Base-by-base conservation (phyloP, 2,888 invertebrate genomes). In the Lasius fuliginosus region DNA sequence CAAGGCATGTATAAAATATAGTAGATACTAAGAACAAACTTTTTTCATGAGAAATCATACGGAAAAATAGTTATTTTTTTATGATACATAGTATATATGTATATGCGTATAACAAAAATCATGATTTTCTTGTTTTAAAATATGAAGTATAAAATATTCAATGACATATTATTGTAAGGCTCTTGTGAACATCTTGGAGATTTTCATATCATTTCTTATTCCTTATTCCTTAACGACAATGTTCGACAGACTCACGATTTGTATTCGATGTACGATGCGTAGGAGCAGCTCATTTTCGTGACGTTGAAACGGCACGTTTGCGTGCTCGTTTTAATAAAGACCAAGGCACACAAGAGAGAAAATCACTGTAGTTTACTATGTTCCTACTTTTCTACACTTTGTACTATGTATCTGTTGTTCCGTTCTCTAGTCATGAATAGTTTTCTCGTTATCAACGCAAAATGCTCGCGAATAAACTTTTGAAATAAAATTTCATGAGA, bases 291-390 rank as follows among this genome's bases (percentile, higher is more conserved):
- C 75, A 86, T 76, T 67, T 85, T 83, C 88, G 83, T 88, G 86
- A 87, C 82, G 71, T 76, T 73, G 64, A 84, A 84, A 69, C 71
- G 12, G 12, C n/a, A n/a, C n/a, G n/a, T 46, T 90, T 83, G 87
- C 90, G 86, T 90, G 89, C 69, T 30, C 64, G 67, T 88, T 88
- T 88, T 87, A 89, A 89, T 89, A 84, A 81, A 81, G 60, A 71
- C 49, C 36, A 60, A 56, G 36, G 27, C 12, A 49, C 36, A 76
- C 15, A n/a, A 8, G 53, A n/a, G 53, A 84, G 87, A 87, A 88
- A 84, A 87, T 88, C 88, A 83, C 82, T 82, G 77, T 84, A 87
- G 84, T 86, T 87, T 89, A 84, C 88, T 86, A 82, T 74, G 67
- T 74, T 69, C 76, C 79, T 84, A 81, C 81, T 75, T 85, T 86